phyloP scores from a whole-genome alignment of 2,113 vertebrate species.

The Erinaceus europaeus region DNA sequence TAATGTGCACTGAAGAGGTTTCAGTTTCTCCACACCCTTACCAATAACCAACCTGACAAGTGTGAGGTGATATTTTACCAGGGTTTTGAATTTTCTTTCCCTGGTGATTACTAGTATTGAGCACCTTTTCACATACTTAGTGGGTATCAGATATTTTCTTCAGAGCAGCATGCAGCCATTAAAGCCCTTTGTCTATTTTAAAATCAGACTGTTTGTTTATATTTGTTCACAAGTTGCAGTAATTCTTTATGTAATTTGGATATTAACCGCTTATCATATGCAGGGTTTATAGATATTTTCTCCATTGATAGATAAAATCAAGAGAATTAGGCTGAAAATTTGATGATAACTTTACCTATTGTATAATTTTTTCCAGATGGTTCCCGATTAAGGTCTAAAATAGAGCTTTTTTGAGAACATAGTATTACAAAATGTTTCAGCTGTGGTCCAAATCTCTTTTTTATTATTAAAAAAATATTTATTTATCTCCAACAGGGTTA shows the following conservation, averaged over 20 bases:
- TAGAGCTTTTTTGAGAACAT: constrained; percentile 5
- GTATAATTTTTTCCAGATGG: background rate
- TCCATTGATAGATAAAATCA: background rate
- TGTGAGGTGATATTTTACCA: background rate
- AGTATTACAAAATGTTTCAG: constrained; percentile 5
- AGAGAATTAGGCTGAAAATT: background rate
- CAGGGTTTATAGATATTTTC: background rate
- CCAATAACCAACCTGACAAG: too few species aligned
- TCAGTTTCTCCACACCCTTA: background rate
- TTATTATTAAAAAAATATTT: too few species aligned
- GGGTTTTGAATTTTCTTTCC: background rate
- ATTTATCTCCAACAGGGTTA: too few species aligned
- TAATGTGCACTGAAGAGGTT: background rate
- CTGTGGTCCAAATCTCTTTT: background rate
- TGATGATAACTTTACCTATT: background rate
- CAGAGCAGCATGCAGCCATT: background rate
- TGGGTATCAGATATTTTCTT: background rate
- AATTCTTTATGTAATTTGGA: background rate
- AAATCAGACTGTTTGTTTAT: background rate
- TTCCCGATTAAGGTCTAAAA: background rate
- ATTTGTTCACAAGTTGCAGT: background rate
- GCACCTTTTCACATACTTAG: background rate
- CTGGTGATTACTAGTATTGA: background rate
- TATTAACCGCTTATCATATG: background rate
- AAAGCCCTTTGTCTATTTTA: background rate